These are phyloP conservation scores for Brachionus rubens DNA, from an alignment of 1,140 invertebrate genomes.

Conservation along the genomic window DNA sequence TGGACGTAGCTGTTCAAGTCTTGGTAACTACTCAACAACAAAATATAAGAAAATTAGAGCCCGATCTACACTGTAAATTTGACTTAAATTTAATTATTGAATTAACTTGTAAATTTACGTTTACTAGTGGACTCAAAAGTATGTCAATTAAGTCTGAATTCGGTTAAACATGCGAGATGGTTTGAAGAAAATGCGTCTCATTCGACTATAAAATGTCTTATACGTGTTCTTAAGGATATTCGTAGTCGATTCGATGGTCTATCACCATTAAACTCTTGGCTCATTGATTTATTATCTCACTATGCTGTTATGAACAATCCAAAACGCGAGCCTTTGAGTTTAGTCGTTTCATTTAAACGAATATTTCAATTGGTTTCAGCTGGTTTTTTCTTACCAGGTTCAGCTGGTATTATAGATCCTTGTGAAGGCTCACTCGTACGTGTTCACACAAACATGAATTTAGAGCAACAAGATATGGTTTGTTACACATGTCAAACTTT, in stretches of 20 bases:
- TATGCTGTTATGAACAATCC: slow-evolving; percentile 96
- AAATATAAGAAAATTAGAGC: slow-evolving; percentile 85
- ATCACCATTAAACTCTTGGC: slow-evolving; percentile 86
- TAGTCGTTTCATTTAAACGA: slow-evolving; percentile 63
- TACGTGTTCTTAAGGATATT: slow-evolving; percentile 84
- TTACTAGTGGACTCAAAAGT: slow-evolving; percentile 72
- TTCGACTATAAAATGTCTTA: slow-evolving; percentile 86
- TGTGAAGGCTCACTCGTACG: slow-evolving; percentile 82
- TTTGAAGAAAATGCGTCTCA: slow-evolving; percentile 97
- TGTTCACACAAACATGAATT: slow-evolving; percentile 81
- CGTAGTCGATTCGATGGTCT: slow-evolving; percentile 82
- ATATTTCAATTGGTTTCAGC: slow-evolving; percentile 83
- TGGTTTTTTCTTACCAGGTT: slow-evolving; percentile 91
- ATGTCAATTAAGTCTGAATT: slow-evolving; percentile 81
- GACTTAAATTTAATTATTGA: slow-evolving; percentile 27
- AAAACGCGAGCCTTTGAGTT: slow-evolving; percentile 75
- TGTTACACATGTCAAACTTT: slow-evolving; percentile 86
- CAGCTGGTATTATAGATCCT: slow-evolving; percentile 86
- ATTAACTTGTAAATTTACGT: slow-evolving; percentile 46
- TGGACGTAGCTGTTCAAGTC: slow-evolving; percentile 78
- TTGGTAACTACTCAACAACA: slow-evolving; percentile 87
- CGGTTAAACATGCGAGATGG: slow-evolving; percentile 89
- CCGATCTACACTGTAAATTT: slow-evolving; percentile 73
- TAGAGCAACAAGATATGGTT: slow-evolving; percentile 90
- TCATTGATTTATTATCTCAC: slow-evolving; percentile 87